phyloP scores from a whole-genome alignment of 2,888 invertebrate genomes.

The Orthosia gothica region DNA sequence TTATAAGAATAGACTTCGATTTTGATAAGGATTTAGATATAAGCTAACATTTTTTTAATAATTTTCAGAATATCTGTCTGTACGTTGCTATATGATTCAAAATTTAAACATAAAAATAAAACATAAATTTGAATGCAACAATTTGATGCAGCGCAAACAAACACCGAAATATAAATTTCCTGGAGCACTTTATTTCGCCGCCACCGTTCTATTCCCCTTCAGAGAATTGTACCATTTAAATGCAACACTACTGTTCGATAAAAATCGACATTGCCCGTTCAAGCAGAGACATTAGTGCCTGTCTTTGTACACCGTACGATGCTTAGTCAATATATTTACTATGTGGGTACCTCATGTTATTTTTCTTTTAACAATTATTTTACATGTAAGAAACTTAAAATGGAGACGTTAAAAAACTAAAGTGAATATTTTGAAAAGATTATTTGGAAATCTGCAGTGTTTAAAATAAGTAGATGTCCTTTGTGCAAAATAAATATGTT shows the following conservation, averaged over 20 bases:
- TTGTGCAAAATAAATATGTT: no score
- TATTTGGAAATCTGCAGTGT: no score
- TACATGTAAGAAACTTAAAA: neutral
- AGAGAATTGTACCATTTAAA: conserved; percentile 64
- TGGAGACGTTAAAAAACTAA: neutral
- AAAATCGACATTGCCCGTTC: conserved; percentile 62
- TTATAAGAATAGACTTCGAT: no score
- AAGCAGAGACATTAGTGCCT: conserved; percentile 46
- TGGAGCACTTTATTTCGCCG: conserved; percentile 31
- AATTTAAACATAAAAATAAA: neutral
- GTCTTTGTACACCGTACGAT: conserved; percentile 35
- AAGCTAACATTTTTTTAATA: no score
- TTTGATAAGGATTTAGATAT: no score
- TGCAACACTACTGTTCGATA: conserved; percentile 65
- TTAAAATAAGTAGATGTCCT: no score
- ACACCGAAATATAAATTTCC: conserved; percentile 51
- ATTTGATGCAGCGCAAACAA: conserved; percentile 36
- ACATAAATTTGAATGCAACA: conserved; percentile 7
- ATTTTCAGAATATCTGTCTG: no score
- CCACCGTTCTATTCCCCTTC: conserved; percentile 49
- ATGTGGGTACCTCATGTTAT: neutral
- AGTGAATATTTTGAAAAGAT: no score
- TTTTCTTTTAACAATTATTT: neutral
- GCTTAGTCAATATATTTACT: conserved; percentile 16
- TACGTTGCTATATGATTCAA: neutral